Evolutionary conservation across 2,113 vertebrate species (phyloP).

Genomic region (Rhodinocichla rosea): DNA sequence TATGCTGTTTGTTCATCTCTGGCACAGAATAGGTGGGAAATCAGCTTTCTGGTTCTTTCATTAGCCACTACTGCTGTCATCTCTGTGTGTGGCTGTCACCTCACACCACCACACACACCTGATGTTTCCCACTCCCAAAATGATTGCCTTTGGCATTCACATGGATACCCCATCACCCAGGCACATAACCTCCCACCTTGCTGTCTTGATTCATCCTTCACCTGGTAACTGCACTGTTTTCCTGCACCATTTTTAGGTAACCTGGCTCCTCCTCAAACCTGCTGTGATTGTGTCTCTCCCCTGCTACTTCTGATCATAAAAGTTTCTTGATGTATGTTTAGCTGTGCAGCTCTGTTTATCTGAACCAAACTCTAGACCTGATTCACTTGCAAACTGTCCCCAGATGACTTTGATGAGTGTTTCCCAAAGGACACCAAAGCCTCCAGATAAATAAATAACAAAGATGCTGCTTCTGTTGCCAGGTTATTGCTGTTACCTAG

Average conservation of each 20-base stretch:
- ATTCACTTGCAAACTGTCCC: background rate
- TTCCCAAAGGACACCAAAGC: background rate
- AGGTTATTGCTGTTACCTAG: background rate
- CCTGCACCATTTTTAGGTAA: background rate
- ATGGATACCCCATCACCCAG: background rate
- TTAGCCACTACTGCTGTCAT: background rate
- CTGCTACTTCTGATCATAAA: background rate
- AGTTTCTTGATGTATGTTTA: background rate
- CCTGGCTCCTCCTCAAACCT: background rate
- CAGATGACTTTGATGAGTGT: background rate
- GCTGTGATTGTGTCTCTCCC: background rate
- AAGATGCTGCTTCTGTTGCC: background rate
- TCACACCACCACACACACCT: fast-evolving
- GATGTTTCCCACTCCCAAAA: background rate
- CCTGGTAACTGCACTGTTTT: background rate
- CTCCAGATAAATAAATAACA: background rate
- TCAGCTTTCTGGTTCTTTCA: background rate
- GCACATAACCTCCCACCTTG: background rate
- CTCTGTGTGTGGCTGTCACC: background rate
- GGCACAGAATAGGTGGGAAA: background rate
- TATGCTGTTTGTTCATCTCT: background rate
- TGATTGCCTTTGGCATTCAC: background rate
- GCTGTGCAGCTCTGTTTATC: background rate
- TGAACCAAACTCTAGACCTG: background rate
- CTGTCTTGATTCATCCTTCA: background rate